Conservation (phyloP, 2,888 invertebrate genomes). For the Agrotis puta region DNA sequence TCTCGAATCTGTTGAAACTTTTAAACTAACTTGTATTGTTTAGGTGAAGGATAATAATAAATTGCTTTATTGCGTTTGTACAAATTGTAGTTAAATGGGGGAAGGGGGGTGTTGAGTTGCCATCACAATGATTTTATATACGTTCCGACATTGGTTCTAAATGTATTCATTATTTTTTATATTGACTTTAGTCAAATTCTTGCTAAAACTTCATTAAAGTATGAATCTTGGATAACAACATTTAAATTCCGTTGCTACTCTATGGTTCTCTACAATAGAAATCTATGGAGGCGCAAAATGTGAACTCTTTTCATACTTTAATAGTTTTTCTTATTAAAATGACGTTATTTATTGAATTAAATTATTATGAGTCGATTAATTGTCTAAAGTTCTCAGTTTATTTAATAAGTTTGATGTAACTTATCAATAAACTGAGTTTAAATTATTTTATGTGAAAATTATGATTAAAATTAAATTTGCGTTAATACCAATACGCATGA, state of each 20-base stretch:
- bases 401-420: slow-evolving; percentile 29
- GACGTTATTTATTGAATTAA: slow-evolving; percentile 64
- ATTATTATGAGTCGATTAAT: slow-evolving; percentile 54
- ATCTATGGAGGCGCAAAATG: slow-evolving; percentile 1
- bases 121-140: slow-evolving; percentile 61
- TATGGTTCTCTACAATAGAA: slow-evolving; percentile 16
- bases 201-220: slow-evolving; percentile 28
- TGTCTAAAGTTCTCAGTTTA: slow-evolving; percentile 48
- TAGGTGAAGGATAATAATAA: slow-evolving; percentile 65
- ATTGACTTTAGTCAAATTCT: slow-evolving; percentile 59
- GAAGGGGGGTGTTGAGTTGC: slow-evolving; percentile 48
- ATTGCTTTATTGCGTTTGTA: slow-evolving; percentile 61
- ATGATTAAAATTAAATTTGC: slow-evolving; percentile 36
- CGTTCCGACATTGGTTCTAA: slow-evolving; percentile 54
- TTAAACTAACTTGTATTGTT: slow-evolving; percentile 60
- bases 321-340: slow-evolving; percentile 51
- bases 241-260: slow-evolving; percentile 26
- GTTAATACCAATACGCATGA: slow-evolving; percentile 44
- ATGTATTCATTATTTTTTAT: slow-evolving; percentile 59
- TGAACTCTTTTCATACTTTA: slow-evolving; percentile 34
- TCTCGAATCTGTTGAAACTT: slow-evolving; percentile 63
- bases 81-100: slow-evolving; percentile 63
- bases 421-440: slow-evolving; percentile 44
- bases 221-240: slow-evolving; percentile 25
- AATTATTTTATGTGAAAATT: slow-evolving; percentile 41